These are phyloP conservation scores for Willisornis vidua DNA, from an alignment of 2,113 vertebrate species.

Conservation along the genomic window DNA sequence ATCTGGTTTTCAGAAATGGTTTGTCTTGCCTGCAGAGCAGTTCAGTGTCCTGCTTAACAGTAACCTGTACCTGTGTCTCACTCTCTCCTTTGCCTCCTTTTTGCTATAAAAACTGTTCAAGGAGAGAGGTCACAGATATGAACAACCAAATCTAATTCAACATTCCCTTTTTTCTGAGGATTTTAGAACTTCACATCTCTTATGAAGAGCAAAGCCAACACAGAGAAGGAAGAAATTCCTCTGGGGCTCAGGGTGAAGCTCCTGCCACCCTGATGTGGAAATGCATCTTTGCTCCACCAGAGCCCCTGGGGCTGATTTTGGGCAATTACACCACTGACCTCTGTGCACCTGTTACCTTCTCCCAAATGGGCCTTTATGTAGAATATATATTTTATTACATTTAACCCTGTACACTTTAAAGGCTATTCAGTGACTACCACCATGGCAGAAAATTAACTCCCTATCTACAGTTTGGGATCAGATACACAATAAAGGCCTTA, in stretches of 20 bases:
- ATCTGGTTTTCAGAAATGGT: neutral
- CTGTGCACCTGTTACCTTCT: neutral
- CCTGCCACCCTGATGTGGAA: neutral
- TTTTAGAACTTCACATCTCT: neutral
- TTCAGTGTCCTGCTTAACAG: neutral
- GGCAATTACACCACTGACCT: neutral
- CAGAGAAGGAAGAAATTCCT: neutral
- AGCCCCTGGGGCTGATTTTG: neutral
- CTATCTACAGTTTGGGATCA: neutral
- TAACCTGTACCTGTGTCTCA: neutral
- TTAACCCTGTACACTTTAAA: neutral
- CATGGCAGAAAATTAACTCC: neutral
- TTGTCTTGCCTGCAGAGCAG: neutral
- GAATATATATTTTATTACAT: neutral
- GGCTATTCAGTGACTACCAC: neutral
- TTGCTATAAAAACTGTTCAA: neutral
- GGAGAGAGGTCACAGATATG: fast-evolving
- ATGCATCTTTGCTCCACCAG: neutral
- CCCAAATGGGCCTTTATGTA: neutral
- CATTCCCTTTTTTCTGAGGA: neutral
- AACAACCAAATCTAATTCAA: neutral
- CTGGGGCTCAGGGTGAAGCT: neutral
- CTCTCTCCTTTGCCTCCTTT: neutral
- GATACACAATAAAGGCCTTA: neutral
- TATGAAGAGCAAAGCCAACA: neutral